Base-by-base conservation (phyloP, 2,888 invertebrate genomes). In the Lepas anatifera region DNA sequence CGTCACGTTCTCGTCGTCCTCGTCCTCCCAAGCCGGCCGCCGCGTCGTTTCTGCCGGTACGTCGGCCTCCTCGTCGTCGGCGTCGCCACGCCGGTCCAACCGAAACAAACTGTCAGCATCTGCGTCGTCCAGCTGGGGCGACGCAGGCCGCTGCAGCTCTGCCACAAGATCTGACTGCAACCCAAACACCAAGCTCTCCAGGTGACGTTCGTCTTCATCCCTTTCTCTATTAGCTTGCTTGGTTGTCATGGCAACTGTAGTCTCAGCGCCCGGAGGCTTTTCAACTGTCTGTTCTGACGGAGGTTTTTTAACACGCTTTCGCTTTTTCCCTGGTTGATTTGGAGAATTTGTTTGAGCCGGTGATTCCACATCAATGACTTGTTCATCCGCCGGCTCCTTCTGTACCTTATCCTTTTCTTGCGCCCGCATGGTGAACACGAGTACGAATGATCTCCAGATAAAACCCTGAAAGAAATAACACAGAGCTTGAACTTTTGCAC, bases 1-100 rank as follows among this genome's bases (percentile, higher is more conserved):
- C 22, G 64, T 52, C 48, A 69, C 35, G 27, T 35, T 48, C 22
- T 64, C 67, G 35, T 71, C 71, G 35, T 68, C 71, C 10, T 71
- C 71, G 52, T 71, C 71, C 3, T n/a, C 18, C 71, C 71, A 71
- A 16, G 71, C 71, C 8, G 66, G 66, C 39, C 16, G 66, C 13
- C 41, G 66, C 66, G 58, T 32, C 58, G 11, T 16, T 4, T 18
- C 27, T 16, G 39, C 25, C 25, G 25, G 66, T 39, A 16, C 13
- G 39, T 25, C 25, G 13, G 11, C 25, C 25, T 66, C 39, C 1
- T 39, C 39, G 39, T 66, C 66, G 25, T 32, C 25, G 37, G 25
- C 37, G 27, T 41, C 35, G 25, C 66, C 66, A 27, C 66, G 66
- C 25, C 66, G 39, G 39, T 66, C 66, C 39, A 66, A 25, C n/a